Evolutionary conservation across 2,797 vertebrate species (phyloP).

Genomic region (Graptemys geographica): DNA sequence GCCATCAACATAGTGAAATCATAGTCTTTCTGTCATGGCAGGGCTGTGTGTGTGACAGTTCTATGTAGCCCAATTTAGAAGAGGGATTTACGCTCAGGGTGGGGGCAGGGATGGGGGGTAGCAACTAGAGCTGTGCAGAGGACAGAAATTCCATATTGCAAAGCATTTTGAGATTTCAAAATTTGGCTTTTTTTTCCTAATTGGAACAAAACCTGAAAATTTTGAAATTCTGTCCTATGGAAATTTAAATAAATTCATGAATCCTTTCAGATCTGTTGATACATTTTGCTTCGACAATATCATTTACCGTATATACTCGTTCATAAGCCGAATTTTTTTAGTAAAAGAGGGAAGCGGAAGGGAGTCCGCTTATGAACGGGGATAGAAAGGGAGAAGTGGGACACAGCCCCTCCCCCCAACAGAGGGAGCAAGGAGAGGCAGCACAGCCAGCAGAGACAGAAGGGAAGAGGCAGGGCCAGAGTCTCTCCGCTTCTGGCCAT

Average conservation of each 20-base stretch:
- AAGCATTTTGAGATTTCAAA: background rate
- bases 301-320: too few species aligned
- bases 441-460: too few species aligned
- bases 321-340: too few species aligned
- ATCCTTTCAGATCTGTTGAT: background rate
- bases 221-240: background rate
- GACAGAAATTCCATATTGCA: background rate
- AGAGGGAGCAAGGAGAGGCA: too few species aligned
- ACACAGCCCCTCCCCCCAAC: too few species aligned
- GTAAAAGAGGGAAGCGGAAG: too few species aligned
- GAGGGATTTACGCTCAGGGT: background rate
- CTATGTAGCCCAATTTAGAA: background rate
- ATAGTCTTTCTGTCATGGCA: background rate
- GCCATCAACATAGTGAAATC: background rate
- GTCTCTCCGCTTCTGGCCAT: too few species aligned
- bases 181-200: background rate
- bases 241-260: background rate
- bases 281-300: background rate
- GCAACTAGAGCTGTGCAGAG: background rate
- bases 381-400: too few species aligned
- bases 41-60: fast-evolving
- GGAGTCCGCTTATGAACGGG: too few species aligned
- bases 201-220: fast-evolving
- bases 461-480: too few species aligned
- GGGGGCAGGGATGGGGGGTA: background rate